Conservation (phyloP, 2,888 invertebrate species). For the Hirtodrosophila confusa region DNA sequence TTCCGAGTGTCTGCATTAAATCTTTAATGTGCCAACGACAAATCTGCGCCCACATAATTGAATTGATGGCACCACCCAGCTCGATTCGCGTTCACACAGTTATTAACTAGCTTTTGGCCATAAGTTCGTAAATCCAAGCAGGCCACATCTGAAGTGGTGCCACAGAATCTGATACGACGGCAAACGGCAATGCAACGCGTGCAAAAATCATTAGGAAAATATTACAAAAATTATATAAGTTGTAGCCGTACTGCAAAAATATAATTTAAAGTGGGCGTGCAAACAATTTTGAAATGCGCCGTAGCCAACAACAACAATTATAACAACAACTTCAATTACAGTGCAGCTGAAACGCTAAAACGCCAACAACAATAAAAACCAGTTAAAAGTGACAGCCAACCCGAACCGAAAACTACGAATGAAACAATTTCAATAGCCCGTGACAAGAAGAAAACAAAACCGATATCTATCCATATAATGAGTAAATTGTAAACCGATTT, state of each 20-base stretch:
- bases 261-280: slow-evolving; percentile 54
- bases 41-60: slow-evolving; percentile 45
- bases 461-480: slow-evolving; percentile 18
- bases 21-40: slow-evolving; percentile 45
- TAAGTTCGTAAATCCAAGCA: background rate
- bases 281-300: slow-evolving; percentile 45
- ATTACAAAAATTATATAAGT: background rate
- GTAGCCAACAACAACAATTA: slow-evolving; percentile 49
- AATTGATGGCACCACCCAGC: slow-evolving; percentile 46
- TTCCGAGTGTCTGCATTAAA: slow-evolving; percentile 35
- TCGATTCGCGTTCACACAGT: background rate
- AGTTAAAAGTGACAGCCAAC: slow-evolving; percentile 72
- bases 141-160: slow-evolving; percentile 28
- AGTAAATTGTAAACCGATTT: slow-evolving; percentile 52
- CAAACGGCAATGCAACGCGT: slow-evolving; percentile 5
- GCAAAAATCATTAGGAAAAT: background rate
- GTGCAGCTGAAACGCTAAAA: slow-evolving; percentile 67
- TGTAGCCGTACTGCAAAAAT: background rate
- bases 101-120: slow-evolving; percentile 16
- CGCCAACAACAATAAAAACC: slow-evolving; percentile 56
- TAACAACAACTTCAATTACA: slow-evolving; percentile 72
- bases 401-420: slow-evolving; percentile 37
- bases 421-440: slow-evolving; percentile 45
- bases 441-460: slow-evolving; percentile 7
- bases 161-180: slow-evolving; percentile 5